Evolutionary conservation across 2,797 vertebrate genomes (phyloP).

Genomic region (Mus minutoides): DNA sequence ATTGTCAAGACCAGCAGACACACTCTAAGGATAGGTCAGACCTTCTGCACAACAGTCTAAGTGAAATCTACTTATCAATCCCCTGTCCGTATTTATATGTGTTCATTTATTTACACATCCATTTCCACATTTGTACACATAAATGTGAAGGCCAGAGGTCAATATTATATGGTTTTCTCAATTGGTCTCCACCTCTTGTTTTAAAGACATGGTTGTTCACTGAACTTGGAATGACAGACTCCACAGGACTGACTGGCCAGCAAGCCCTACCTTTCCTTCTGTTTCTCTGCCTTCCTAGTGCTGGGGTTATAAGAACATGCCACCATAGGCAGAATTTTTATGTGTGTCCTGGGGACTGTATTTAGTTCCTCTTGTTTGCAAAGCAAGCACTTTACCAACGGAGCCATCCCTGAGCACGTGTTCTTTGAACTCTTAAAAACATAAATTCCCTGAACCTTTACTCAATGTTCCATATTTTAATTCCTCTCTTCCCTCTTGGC

Average conservation of each 20-base stretch:
- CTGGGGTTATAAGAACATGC: neutral
- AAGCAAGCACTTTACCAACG: neutral
- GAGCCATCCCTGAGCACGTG: neutral
- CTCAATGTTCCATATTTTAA: neutral
- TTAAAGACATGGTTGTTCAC: neutral
- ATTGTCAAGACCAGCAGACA: neutral
- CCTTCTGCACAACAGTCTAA: neutral
- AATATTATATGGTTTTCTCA: neutral
- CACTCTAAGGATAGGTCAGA: neutral
- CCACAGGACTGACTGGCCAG: neutral
- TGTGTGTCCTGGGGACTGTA: neutral
- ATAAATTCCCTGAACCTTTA: neutral
- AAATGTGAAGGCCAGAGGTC: neutral
- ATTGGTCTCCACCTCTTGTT: neutral
- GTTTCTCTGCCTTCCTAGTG: neutral
- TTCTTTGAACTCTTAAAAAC: neutral
- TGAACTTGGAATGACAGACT: neutral
- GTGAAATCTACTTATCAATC: neutral
- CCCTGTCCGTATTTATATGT: neutral
- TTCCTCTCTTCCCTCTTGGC: neutral
- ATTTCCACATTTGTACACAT: neutral
- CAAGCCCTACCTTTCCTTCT: neutral
- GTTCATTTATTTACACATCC: neutral
- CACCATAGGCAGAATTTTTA: neutral
- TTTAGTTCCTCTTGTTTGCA: neutral